phyloP scores from a whole-genome alignment of 2,888 invertebrate genomes.

The Nebria brevicollis region DNA sequence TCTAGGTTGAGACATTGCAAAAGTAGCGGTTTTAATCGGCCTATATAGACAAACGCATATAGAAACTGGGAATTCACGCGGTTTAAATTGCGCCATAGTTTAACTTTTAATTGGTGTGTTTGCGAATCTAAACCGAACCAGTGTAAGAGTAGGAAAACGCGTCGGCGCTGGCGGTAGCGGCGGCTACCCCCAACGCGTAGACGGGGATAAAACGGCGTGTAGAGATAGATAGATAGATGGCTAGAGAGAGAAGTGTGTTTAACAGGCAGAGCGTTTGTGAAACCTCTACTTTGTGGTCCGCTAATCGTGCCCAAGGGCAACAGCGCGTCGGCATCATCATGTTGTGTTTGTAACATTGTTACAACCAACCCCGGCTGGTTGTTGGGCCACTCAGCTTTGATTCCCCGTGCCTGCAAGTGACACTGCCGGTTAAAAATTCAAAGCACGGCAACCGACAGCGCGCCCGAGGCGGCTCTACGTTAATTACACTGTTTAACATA shows the following conservation, averaged over 20 bases:
- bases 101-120: conserved; percentile 22
- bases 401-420: conserved; percentile 59
- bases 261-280: conserved; percentile 17
- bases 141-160: not conserved
- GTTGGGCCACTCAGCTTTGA: conserved; percentile 12
- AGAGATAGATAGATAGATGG: not conserved
- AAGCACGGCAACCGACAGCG: conserved; percentile 30
- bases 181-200: not conserved
- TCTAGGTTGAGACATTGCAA: not conserved
- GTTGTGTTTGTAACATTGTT: conserved; percentile 58
- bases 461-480: conserved; percentile 25
- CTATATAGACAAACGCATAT: not conserved
- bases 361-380: conserved; percentile 49
- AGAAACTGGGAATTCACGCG: conserved; percentile 4
- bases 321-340: conserved; percentile 37
- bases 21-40: not conserved
- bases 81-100: conserved; percentile 21
- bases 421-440: conserved; percentile 60
- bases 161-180: not conserved
- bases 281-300: conserved; percentile 52
- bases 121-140: not conserved
- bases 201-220: not conserved
- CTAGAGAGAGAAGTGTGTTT: not conserved
- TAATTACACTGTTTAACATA: conserved; percentile 47
- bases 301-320: conserved; percentile 53